phyloP scores from a whole-genome alignment of 2,113 vertebrate genomes.

The Leuciscus idus region DNA sequence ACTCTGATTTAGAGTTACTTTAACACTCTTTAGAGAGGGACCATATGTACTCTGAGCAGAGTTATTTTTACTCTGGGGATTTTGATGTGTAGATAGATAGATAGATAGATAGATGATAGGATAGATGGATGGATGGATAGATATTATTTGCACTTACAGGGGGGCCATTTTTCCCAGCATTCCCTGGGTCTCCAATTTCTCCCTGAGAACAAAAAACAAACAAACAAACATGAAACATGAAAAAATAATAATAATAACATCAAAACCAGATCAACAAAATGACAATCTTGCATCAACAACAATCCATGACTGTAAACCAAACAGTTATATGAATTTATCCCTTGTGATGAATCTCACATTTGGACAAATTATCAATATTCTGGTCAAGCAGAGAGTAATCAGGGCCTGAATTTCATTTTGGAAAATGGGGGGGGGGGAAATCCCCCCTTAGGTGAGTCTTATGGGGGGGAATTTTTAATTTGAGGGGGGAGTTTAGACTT shows the following conservation, averaged over 20 bases:
- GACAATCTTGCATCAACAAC: background rate
- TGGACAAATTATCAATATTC: background rate
- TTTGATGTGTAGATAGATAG: background rate
- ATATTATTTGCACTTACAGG: slow-evolving; percentile 78
- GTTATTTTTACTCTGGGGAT: no score
- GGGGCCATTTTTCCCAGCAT: slow-evolving; percentile 87
- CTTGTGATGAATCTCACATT: background rate
- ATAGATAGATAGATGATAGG: background rate
- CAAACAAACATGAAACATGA: no score
- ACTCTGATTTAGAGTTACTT: no score
- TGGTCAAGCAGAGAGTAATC: background rate
- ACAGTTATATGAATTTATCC: background rate
- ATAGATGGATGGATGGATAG: background rate
- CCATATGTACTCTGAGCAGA: no score
- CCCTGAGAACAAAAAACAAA: slow-evolving; percentile 76
- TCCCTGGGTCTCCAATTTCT: slow-evolving; percentile 89
- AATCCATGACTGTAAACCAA: background rate
- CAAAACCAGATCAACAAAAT: background rate
- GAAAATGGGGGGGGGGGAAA: no score
- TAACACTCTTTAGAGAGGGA: no score
- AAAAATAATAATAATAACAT: slow-evolving; percentile 37
- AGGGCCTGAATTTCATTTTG: no score
- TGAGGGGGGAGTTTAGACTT: no score
- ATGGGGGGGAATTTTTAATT: no score
- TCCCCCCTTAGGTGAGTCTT: no score